Conservation (phyloP, 2,888 invertebrate genomes). For the Dromius quadrimaculatus region DNA sequence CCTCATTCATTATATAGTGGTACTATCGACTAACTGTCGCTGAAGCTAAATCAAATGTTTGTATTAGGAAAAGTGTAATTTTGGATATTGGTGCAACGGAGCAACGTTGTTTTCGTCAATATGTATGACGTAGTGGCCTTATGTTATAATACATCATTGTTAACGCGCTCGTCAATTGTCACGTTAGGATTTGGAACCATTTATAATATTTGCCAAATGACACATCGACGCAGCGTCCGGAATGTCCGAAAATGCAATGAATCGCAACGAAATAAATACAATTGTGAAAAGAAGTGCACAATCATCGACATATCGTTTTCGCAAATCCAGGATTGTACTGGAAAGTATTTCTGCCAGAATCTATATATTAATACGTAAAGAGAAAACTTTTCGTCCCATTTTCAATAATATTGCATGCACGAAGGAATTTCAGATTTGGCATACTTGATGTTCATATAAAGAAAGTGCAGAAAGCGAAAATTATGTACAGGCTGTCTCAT, state of each 20-base stretch:
- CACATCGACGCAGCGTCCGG: constrained; percentile 7
- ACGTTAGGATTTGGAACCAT: constrained; percentile 24
- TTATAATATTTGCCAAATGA: constrained; percentile 45
- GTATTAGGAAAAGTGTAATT: too few species aligned
- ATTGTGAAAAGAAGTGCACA: constrained; percentile 45
- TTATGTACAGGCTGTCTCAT: too few species aligned
- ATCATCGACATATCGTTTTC: constrained; percentile 37
- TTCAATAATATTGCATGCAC: too few species aligned
- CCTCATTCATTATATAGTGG: too few species aligned
- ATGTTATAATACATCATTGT: constrained; percentile 37
- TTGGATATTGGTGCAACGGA: too few species aligned
- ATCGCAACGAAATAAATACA: constrained; percentile 39
- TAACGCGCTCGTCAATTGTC: constrained; percentile 38
- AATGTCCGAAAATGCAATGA: constrained; percentile 36
- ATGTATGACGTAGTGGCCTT: constrained; percentile 11
- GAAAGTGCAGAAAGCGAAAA: too few species aligned
- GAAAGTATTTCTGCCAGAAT: background rate
- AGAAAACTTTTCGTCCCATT: too few species aligned
- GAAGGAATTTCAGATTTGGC: too few species aligned
- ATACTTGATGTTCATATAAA: too few species aligned
- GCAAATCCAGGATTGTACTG: background rate
- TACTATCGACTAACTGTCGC: too few species aligned
- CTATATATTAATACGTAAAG: too few species aligned
- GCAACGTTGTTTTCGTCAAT: constrained; percentile 13
- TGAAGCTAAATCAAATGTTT: too few species aligned